Base-by-base conservation (phyloP, 1,140 invertebrate species). In the Dinoponera quadriceps region DNA sequence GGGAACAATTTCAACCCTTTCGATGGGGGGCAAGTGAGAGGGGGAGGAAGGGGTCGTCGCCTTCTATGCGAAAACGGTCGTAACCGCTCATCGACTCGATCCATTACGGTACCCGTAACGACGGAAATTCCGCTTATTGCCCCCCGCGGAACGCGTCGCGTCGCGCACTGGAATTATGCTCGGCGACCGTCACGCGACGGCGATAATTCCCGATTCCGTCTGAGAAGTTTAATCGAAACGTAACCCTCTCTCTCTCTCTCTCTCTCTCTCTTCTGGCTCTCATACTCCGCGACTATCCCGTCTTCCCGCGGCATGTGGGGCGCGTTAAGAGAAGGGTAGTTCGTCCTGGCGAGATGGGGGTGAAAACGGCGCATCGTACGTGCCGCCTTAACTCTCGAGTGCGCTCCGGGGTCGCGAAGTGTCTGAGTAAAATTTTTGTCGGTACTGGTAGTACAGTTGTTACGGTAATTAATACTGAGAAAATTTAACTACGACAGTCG, bases 171-270 rank as follows among this genome's bases (percentile, higher is more conserved):
- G 33, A 80, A 80, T 80, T 80, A 80, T 80, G 44, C 54, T 13
- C 75, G 33, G 51, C 75, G 65, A 80, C 75, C 51, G 75, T 80
- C 75, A 80, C 75, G 75, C 75, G 75, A 80, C 51, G 51, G 68
- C 65, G 75, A 80, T 80, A 80, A 80, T 80, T 80, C 75, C 65
- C 65, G 65, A 80, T 80, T 57, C 75, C 65, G 75, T 80, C 75
- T 80, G 75, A 80, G 75, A 80, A 80, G 75, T 80, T 80, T 80
- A 80, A 80, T 80, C 75, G 75, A 80, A 80, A 80, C 51, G 51
- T 54, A n/a, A 71, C 75, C 22, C 65, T 80, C 75, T 69, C 75
- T 27, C 33, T 78, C 38, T 57, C 22, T 18, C 25, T 20, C n/a
- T 2, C 16, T n/a, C 9, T 2, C 7, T 22, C 48, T 18, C 33